Percentiles rank a stretch among this genome's conserved stretches.
These are phyloP conservation scores for Molossus alvarezi DNA, from an alignment of 2,797 vertebrate species.

Conservation along the genomic window DNA sequence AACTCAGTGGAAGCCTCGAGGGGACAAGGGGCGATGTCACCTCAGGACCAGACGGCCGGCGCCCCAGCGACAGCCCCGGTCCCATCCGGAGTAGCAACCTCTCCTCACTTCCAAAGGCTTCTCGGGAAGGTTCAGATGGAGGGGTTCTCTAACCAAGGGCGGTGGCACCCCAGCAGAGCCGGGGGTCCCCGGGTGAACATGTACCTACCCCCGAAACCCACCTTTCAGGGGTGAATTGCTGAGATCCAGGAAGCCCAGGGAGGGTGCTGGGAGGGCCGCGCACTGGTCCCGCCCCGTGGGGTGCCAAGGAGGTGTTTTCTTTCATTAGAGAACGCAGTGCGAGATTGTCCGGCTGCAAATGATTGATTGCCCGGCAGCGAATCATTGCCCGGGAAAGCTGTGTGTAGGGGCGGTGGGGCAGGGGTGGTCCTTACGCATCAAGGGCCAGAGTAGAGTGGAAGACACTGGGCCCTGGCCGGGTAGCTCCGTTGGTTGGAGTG, in stretches of 20 bases:
- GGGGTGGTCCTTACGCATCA: neutral
- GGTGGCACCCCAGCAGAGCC: neutral
- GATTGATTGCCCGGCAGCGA: rapidly evolving
- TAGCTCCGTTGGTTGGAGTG: no score
- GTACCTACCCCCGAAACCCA: no score
- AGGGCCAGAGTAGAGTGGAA: rapidly evolving
- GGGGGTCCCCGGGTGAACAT: neutral
- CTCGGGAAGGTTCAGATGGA: neutral
- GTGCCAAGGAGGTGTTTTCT: neutral
- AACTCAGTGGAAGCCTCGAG: neutral
- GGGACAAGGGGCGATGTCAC: rapidly evolving
- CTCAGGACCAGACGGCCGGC: neutral
- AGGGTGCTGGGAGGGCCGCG: neutral
- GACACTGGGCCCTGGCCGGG: neutral
- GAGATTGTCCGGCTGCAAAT: no score
- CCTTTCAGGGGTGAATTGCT: neutral
- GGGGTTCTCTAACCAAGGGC: neutral
- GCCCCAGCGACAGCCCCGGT: no score
- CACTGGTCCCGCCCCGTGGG: neutral
- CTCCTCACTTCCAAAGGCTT: neutral
- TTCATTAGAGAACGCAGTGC: neutral
- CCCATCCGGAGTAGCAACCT: neutral
- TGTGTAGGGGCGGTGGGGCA: no score
- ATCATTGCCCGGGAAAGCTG: neutral
- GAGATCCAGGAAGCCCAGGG: neutral